A percentile compares a stretch with the other conserved stretches of the same genome.
Evolutionary conservation across 1,140 invertebrate genomes (phyloP).

Genomic region (Trinorchestia longiramus): DNA sequence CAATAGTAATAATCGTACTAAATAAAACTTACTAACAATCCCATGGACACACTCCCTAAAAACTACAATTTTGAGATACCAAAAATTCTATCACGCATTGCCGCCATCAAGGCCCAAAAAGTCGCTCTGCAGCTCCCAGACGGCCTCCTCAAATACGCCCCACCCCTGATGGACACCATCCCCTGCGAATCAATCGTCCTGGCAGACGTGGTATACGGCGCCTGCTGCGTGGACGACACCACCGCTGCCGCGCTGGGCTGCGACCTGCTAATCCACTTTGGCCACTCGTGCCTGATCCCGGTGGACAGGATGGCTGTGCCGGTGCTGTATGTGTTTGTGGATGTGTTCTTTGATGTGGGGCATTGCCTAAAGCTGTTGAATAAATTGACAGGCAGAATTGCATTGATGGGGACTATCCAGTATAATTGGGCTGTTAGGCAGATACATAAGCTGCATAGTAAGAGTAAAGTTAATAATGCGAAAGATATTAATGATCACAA

Average conservation of each 20-base stretch:
- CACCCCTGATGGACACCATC: conserved; percentile 95
- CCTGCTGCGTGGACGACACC: conserved; percentile 99
- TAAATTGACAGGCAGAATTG: too few species aligned
- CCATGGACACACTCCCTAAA: conserved; percentile 81
- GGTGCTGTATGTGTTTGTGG: conserved; percentile 96
- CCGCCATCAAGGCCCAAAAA: conserved; percentile 82
- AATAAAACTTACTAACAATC: too few species aligned
- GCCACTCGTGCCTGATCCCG: conserved; percentile 98
- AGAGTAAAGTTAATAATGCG: too few species aligned
- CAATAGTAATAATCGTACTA: too few species aligned
- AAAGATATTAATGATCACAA: too few species aligned
- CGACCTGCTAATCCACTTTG: conserved; percentile 96
- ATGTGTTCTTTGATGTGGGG: conserved; percentile 88
- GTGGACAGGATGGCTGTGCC: conserved; percentile 93
- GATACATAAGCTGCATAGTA: too few species aligned
- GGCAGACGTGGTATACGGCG: conserved; percentile 98
- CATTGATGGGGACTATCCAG: too few species aligned
- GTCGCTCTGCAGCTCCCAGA: conserved; percentile 98
- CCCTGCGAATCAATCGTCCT: conserved; percentile 96
- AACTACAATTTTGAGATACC: conserved; percentile 99
- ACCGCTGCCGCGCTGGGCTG: conserved; percentile 90
- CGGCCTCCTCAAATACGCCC: conserved; percentile 88
- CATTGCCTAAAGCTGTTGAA: too few species aligned
- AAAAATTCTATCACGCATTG: conserved; percentile 97
- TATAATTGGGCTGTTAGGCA: too few species aligned